phyloP scores from a whole-genome alignment of 2,888 invertebrate genomes.

The Eristalinus sepulchralis region DNA sequence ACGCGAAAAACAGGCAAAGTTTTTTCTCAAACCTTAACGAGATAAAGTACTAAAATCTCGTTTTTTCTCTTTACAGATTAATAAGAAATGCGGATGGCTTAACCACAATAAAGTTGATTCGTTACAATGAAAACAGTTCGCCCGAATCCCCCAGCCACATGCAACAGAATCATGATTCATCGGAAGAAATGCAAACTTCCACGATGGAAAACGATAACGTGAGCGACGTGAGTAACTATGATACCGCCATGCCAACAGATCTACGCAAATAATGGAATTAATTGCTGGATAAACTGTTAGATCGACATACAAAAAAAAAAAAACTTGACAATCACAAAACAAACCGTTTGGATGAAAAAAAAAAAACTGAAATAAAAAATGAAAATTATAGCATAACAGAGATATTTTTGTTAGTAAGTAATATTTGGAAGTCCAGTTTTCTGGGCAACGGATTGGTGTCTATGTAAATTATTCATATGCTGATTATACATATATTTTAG shows the following conservation, averaged over 20 bases:
- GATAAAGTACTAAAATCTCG: too few relatives aligned
- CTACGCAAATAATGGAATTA: constrained; percentile 73
- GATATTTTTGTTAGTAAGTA: constrained; percentile 61
- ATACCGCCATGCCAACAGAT: constrained; percentile 72
- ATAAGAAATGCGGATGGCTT: constrained; percentile 81
- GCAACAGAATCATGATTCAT: constrained; percentile 56
- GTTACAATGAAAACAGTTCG: constrained; percentile 76
- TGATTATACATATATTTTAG: constrained; percentile 59
- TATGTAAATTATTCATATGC: constrained; percentile 60
- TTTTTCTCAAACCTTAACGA: too few relatives aligned
- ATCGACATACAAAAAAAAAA: neutral
- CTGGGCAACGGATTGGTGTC: constrained; percentile 49
- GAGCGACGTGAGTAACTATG: constrained; percentile 73
- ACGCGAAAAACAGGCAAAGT: too few relatives aligned
- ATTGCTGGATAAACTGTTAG: constrained; percentile 34
- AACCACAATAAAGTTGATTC: constrained; percentile 81
- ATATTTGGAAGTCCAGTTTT: constrained; percentile 54
- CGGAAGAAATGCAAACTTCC: constrained; percentile 66
- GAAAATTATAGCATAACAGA: constrained; percentile 2
- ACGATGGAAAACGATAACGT: constrained; percentile 72
- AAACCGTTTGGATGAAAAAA: constrained; percentile 22
- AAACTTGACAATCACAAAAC: constrained; percentile 62
- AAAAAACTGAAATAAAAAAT: constrained; percentile 1
- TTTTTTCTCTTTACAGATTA: constrained; percentile 74
- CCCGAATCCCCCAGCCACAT: constrained; percentile 65